Evolutionary conservation across 2,797 vertebrate genomes (phyloP), one percentile per base, ranked within the genome.

Genomic region (Mareca penelope): DNA sequence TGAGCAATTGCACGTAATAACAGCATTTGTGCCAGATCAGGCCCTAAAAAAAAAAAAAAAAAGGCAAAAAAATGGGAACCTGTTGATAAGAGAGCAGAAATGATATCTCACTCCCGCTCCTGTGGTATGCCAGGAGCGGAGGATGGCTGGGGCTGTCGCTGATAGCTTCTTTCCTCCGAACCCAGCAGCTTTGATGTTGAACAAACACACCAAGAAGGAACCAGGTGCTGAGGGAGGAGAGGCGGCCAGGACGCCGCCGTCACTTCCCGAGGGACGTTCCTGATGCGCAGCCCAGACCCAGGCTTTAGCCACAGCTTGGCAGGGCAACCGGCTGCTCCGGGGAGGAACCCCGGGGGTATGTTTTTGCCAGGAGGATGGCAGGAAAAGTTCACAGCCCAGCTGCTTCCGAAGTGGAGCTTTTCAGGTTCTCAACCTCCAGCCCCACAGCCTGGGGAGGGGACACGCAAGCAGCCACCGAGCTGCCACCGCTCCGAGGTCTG

Each of bases 201-300:
- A 26, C 29, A 31, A 55, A 55, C 18, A 4, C 28, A 33, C 5
- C 53, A 42, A 67, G 55, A 80, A 80, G 50, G 53, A 55, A 48
- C 28, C 1, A 22, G 69, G 31, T 88, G 77, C 31, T 22, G 77
- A 57, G 46, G 56, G 69, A 87, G 59, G 59, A 63, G 57, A 76
- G 46, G 24, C 8, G 0, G 1, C 63, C 40, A 31, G 28, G 65
- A 31, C 1, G 0, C 15, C 28, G 42, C 39, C 2, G 7, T 52
- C 50, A 52, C 63, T n/a, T 80, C 55, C 65, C 59, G 24, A 65
- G 39, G 9, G 39, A 3, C 33, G n/a, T 24, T 91, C 42, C 63
- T 19, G 21, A 79, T 63, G 50, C n/a, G 59, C 40, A 76, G 59
- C 33, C 0, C 0, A 76, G 64, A 63, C 23, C 1, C 28, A 46